Percentiles rank a stretch among this genome's conserved stretches.
Conservation (phyloP, 2,113 vertebrate genomes). For the Pycnonotus jocosus region DNA sequence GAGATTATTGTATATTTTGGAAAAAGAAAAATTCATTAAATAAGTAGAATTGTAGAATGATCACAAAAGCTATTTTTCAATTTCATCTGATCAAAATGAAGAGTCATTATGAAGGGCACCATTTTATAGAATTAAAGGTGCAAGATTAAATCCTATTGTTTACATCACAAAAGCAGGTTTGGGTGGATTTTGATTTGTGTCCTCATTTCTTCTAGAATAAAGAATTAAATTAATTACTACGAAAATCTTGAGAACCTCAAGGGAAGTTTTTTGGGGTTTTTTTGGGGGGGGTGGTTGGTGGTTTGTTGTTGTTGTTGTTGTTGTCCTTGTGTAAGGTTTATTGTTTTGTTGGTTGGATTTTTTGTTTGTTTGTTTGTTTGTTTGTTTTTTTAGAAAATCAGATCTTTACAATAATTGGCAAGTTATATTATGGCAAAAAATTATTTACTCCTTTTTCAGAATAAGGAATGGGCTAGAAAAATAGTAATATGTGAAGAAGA, state of each 20-base stretch:
- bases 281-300: too few relatives aligned
- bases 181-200: not conserved
- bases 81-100: not conserved
- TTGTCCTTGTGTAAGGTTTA: not conserved
- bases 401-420: not conserved
- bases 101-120: not conserved
- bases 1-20: not conserved
- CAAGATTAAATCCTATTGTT: not conserved
- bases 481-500: not conserved
- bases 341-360: not conserved
- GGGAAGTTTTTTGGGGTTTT: not conserved
- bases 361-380: too few relatives aligned
- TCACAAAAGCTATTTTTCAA: not conserved
- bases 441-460: not conserved
- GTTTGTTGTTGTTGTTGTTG: too few relatives aligned
- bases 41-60: not conserved
- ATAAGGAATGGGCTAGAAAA: not conserved
- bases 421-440: not conserved
- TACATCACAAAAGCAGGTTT: not conserved
- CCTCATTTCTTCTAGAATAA: not conserved
- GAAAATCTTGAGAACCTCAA: not conserved
- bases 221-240: not conserved
- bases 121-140: not conserved
- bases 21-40: not conserved
- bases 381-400: not conserved